These are phyloP conservation scores for Apamea anceps DNA, from an alignment of 2,888 invertebrate species.

Conservation along the genomic window DNA sequence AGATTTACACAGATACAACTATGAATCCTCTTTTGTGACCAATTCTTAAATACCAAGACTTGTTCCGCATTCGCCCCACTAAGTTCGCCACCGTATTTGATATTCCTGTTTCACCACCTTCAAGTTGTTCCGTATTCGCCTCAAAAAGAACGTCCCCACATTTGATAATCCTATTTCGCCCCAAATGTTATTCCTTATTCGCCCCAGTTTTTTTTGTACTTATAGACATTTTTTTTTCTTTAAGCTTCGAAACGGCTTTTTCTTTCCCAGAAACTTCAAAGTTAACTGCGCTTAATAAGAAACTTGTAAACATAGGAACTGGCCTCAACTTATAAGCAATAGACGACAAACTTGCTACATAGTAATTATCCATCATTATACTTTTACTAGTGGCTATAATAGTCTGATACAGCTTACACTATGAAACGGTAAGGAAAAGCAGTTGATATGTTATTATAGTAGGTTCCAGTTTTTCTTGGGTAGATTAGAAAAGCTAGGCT, in stretches of 20 bases:
- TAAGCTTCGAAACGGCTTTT: not conserved
- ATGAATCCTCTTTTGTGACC: too few species aligned
- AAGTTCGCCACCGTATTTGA: too few species aligned
- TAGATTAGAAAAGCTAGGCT: conserved; percentile 28
- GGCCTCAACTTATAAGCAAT: conserved; percentile 21
- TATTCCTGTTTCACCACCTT: too few species aligned
- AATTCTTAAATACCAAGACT: not conserved
- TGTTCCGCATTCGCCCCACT: too few species aligned
- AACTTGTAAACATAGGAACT: conserved; percentile 19
- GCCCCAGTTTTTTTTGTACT: not conserved
- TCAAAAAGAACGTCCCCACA: not conserved
- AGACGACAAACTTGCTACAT: conserved; percentile 21
- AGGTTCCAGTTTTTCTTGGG: conserved; percentile 49
- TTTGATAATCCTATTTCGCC: not conserved
- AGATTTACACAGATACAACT: not conserved
- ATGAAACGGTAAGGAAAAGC: conserved; percentile 45
- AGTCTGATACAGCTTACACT: conserved; percentile 22
- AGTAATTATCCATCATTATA: conserved; percentile 59
- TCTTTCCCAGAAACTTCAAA: not conserved
- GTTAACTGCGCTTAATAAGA: conserved; percentile 7
- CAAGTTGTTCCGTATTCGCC: too few species aligned
- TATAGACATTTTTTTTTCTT: not conserved
- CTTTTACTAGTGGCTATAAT: conserved; percentile 39
- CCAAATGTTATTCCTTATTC: not conserved
- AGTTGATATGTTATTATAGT: conserved; percentile 11